A percentile compares a stretch with the other conserved stretches of the same genome.
These are phyloP conservation scores for Silurus asotus DNA, from an alignment of 2,113 vertebrate genomes.

Conservation along the genomic window DNA sequence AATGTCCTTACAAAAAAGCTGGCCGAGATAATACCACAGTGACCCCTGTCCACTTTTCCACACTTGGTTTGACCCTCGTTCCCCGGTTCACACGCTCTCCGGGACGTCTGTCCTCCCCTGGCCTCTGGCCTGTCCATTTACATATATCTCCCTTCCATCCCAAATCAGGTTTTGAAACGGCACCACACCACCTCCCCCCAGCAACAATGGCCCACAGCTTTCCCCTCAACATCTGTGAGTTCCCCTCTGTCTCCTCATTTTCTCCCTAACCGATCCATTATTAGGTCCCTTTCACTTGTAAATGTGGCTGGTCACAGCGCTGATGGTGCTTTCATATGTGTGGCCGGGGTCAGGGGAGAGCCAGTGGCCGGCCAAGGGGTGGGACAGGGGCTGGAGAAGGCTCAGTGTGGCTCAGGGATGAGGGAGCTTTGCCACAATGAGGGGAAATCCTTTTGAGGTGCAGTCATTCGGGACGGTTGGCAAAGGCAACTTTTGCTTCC, in stretches of 20 bases:
- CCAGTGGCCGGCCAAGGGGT: slow-evolving; percentile 51
- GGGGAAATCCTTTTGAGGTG: slow-evolving; percentile 73
- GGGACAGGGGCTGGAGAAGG: slow-evolving; percentile 45
- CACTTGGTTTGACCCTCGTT: slow-evolving; percentile 61
- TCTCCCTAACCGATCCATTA: slow-evolving; percentile 95
- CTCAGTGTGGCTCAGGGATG: slow-evolving; percentile 61
- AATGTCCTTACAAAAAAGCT: slow-evolving; percentile 56
- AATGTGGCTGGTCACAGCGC: slow-evolving; percentile 76
- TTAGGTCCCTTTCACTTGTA: slow-evolving; percentile 92
- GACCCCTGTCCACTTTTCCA: slow-evolving; percentile 38
- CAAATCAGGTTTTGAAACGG: slow-evolving; percentile 72
- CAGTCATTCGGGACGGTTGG: slow-evolving; percentile 70
- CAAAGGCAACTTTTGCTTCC: slow-evolving; percentile 55
- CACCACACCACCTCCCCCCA: slow-evolving; percentile 58
- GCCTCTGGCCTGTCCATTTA: slow-evolving; percentile 75
- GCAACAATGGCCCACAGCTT: slow-evolving; percentile 72
- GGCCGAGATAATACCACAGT: slow-evolving; percentile 44
- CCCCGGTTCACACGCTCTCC: slow-evolving; percentile 84
- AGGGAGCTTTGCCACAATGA: slow-evolving; percentile 71
- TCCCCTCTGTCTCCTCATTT: slow-evolving; percentile 90
- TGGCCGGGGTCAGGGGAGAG: slow-evolving; percentile 68
- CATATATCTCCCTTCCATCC: slow-evolving; percentile 78
- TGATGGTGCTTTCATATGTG: slow-evolving; percentile 75
- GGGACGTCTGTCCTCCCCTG: slow-evolving; percentile 81
- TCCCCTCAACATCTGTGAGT: slow-evolving; percentile 96